Base-by-base conservation (phyloP, 2,888 invertebrate species). In the Thera britannica region DNA sequence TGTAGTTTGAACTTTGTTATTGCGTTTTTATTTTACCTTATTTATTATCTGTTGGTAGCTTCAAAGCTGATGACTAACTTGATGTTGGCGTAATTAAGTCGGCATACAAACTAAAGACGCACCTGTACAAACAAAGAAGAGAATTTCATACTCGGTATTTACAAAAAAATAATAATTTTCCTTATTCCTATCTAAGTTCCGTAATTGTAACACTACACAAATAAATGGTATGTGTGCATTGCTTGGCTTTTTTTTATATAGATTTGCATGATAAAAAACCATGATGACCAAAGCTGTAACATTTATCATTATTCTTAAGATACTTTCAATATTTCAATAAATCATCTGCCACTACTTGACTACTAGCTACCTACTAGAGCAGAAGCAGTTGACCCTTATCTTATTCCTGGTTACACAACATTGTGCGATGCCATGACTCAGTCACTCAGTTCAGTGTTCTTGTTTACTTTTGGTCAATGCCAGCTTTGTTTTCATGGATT, bases 341-440 rank as follows among this genome's bases (percentile, higher is more conserved):
- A 12, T n/a, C 48, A 12, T n/a, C 4, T 11, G 11, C n/a, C n/a
- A 49, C 12, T 2, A 49, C 48, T 12, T n/a, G 8, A 46, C 2
- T 7, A 34, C 34, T 52, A 8, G 8, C 11, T 54, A 9, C 4
- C 12, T 23, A 2, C 38, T 23, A 41, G 9, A 57, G 23, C 2
- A 34, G 65, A 69, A 64, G 59, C 62, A 62, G 70, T 67, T 77
- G 79, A 44, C 70, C 69, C 67, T 70, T 64, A 64, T 49, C 6
- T 46, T 9, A 8, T 78, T 41, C 3, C 57, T 78, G 76, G 79
- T 75, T 72, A 73, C 65, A 46, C 71, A 77, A 78, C 76, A 80
- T 80, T 83, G 78, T 60, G 36, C 2, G 3, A 4, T 60, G 36
- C 1, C 34, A 65, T 68, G 64, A 77, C 75, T 83, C 81, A 83